Evolutionary conservation across 2,888 invertebrate species (phyloP), one percentile per base, ranked within the genome.

Genomic region (Fragum sueziense): DNA sequence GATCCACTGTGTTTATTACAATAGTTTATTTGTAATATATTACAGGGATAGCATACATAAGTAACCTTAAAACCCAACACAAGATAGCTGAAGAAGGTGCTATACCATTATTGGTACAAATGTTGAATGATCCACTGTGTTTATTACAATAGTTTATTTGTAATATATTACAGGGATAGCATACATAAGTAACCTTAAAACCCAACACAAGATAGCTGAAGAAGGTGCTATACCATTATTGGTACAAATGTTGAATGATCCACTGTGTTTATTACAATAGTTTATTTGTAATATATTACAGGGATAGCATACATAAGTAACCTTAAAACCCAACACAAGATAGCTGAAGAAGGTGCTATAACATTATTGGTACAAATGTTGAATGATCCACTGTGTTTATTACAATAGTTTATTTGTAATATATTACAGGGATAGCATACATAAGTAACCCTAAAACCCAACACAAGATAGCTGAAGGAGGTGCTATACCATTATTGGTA

Each of bases 31-130:
- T n/a, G n/a, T n/a, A n/a, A n/a, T n/a, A n/a, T 25, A 22, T 37
- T 68, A 22, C 68, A 92, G 93, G 93, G 79, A 90, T 93, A n/a
- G 93, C 93, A 2, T 91, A 92, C 80, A 82, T 88, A 51, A 92
- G 91, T 84, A 93, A 93, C 80, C 88, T 87, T 61, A 85, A 90
- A 34, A 91, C 91, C 0, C 93, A 93, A 85, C 79, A 80, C 9
- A 90, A 89, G 74, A 92, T 93, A 31, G 90, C 92, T 1, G 92
- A 92, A 80, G 92, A 92, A 80, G 89, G 90, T n/a, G 91, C 90
- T 14, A 91, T 93, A 20, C 87, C 90, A 0, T 82, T 89, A 6
- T 86, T 93, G 33, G 92, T 92, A 20, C 82, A 90, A 25, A 84
- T 91, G 61, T 81, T 93, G 27, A 80, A 89, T 20, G 72, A 87